Conservation (phyloP, 2,113 vertebrate species). For the Muscicapa adusta region DNA sequence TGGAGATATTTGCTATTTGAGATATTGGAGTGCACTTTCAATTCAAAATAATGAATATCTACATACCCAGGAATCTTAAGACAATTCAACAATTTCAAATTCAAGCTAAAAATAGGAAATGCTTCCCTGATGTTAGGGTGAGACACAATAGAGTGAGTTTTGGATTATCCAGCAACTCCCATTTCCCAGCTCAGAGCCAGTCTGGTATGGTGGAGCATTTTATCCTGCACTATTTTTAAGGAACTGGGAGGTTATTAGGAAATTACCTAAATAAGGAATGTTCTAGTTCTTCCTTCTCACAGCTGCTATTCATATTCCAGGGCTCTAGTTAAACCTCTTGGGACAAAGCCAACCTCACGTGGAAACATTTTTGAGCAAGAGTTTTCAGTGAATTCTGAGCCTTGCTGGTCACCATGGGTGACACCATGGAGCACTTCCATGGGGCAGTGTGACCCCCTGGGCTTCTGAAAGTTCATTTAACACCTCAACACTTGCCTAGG, state of each 20-base stretch:
- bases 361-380: not conserved
- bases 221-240: conserved; percentile 53
- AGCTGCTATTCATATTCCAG: conserved; percentile 39
- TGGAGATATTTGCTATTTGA: not conserved
- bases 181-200: conserved; percentile 18
- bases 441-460: fast-evolving
- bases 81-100: not conserved
- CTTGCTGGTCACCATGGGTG: not conserved
- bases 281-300: conserved; percentile 41
- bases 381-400: not conserved
- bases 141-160: not conserved
- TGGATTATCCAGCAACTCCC: conserved; percentile 30
- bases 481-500: not conserved
- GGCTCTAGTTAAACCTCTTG: conserved; percentile 1
- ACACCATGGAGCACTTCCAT: fast-evolving
- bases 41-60: not conserved
- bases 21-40: not conserved
- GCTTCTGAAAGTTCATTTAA: not conserved
- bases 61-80: not conserved
- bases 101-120: conserved; percentile 17
- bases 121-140: not conserved
- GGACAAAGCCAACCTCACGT: not conserved
- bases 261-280: conserved; percentile 55
- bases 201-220: not conserved
- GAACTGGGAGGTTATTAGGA: conserved; percentile 29